A percentile compares a stretch with the other conserved stretches of the same genome.
These are phyloP conservation scores for Magallana angulata DNA, from an alignment of 1,140 invertebrate species.

Conservation along the genomic window DNA sequence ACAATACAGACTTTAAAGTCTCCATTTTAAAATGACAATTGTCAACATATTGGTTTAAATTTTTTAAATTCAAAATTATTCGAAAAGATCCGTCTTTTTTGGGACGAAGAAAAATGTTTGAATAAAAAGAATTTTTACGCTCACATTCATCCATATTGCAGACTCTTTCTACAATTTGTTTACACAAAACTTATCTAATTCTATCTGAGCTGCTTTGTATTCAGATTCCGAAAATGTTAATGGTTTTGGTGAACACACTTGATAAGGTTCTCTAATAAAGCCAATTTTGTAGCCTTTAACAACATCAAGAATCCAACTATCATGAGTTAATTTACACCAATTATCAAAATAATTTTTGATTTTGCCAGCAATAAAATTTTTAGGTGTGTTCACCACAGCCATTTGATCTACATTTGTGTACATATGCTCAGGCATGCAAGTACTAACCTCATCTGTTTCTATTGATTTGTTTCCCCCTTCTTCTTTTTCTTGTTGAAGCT, in stretches of 20 bases:
- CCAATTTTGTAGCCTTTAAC: not conserved
- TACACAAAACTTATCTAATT: not conserved
- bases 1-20: no score
- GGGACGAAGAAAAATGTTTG: not conserved
- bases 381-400: not conserved
- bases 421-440: not conserved
- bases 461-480: not conserved
- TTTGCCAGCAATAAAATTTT: constrained; percentile 9
- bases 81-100: not conserved
- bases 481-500: constrained; percentile 2
- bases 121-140: not conserved
- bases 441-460: no score
- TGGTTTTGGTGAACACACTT: not conserved
- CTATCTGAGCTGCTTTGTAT: not conserved
- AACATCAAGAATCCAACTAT: constrained; percentile 14
- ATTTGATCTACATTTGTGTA: not conserved
- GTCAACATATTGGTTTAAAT: not conserved
- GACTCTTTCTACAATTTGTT: not conserved
- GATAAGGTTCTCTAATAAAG: not conserved
- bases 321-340: constrained; percentile 16
- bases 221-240: not conserved
- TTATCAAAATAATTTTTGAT: not conserved
- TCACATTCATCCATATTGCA: not conserved
- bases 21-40: not conserved
- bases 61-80: not conserved